Evolutionary conservation across 2,888 invertebrate genomes (phyloP).

Genomic region (Drosophila bunnanda): DNA sequence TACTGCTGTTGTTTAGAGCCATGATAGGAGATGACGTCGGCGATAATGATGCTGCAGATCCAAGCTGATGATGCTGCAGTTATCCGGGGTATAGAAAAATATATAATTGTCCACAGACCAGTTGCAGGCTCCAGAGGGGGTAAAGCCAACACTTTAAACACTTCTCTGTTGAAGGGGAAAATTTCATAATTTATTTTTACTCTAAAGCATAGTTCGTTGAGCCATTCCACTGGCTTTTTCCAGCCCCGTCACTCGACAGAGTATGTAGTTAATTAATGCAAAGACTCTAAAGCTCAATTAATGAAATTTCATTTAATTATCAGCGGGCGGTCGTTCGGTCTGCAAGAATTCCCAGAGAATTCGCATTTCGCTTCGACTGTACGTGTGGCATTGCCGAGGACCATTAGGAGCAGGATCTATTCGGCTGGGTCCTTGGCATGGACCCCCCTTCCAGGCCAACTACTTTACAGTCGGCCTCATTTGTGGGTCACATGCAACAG

Average conservation of each 20-base stretch:
- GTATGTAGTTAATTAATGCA: conserved; percentile 63
- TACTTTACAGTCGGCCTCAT: conserved; percentile 56
- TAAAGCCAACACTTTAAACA: neutral
- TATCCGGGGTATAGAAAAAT: conserved; percentile 42
- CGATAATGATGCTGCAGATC: conserved; percentile 31
- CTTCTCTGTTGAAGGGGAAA: too few species aligned
- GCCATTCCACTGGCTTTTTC: conserved; percentile 7
- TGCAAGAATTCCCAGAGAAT: conserved; percentile 20
- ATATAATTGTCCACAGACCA: conserved; percentile 54
- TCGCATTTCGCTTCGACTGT: conserved; percentile 24
- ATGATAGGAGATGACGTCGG: conserved; percentile 23
- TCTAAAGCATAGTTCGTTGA: conserved; percentile 17
- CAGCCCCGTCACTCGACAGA: conserved; percentile 5
- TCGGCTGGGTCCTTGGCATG: conserved; percentile 27
- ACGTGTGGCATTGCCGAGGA: conserved; percentile 59
- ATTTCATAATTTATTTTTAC: conserved; percentile 4
- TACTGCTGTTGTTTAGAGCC: conserved; percentile 41
- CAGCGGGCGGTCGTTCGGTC: conserved; percentile 42
- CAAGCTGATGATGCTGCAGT: conserved; percentile 60
- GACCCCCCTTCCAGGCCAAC: conserved; percentile 7
- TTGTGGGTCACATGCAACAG: conserved; percentile 73
- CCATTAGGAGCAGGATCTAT: conserved; percentile 43
- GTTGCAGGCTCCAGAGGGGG: conserved; percentile 5
- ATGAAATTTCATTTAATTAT: conserved; percentile 76
- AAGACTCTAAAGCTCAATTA: conserved; percentile 56